Conservation (phyloP, 2,113 vertebrate species). For the Ia io region DNA sequence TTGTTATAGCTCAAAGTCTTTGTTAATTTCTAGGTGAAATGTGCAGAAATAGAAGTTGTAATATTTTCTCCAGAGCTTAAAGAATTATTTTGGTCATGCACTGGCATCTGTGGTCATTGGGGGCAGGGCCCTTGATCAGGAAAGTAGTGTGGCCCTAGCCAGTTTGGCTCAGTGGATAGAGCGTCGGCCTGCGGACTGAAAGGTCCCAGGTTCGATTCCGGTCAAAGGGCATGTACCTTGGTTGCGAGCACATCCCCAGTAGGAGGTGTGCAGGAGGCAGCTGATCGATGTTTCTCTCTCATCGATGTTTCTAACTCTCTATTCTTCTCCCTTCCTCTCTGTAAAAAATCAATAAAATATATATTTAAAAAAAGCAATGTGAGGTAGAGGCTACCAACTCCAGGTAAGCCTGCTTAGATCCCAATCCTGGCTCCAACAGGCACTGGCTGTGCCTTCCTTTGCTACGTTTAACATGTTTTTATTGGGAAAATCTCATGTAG, state of each 20-base stretch:
- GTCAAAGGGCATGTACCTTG: no score
- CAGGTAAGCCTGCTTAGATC: not conserved
- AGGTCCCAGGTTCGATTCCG: no score
- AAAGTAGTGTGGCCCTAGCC: no score
- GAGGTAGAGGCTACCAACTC: not conserved
- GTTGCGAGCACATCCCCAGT: no score
- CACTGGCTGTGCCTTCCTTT: not conserved
- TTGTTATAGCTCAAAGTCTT: not conserved
- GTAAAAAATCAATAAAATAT: no score
- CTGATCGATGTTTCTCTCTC: no score
- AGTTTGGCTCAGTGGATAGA: no score
- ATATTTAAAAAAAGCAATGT: no score
- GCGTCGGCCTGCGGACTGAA: no score
- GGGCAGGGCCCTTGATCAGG: fast-evolving
- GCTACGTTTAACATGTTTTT: not conserved
- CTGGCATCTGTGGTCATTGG: not conserved
- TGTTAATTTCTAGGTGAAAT: not conserved
- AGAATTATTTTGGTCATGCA: not conserved
- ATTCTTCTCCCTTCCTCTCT: no score
- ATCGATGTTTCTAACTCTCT: no score
- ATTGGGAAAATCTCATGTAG: not conserved
- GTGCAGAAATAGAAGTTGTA: not conserved
- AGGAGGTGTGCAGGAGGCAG: no score
- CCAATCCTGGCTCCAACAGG: not conserved
- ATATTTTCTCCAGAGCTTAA: not conserved